phyloP scores from a whole-genome alignment of 1,140 invertebrate genomes.

The Wiebesia pumilae region DNA sequence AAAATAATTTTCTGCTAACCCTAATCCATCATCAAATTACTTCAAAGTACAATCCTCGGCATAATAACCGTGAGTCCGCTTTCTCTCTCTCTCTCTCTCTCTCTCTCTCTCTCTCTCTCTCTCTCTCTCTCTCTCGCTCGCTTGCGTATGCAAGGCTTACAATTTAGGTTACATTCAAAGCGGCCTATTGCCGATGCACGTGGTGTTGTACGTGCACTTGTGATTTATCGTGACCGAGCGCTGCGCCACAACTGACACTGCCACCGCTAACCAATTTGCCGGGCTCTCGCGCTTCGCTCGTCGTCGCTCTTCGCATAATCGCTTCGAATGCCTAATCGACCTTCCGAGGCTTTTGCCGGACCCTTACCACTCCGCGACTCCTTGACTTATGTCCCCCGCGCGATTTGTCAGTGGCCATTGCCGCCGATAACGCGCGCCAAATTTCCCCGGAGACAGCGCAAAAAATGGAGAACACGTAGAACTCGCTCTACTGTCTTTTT shows the following conservation, averaged over 20 bases:
- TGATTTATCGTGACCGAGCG: conserved; percentile 15
- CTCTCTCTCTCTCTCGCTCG: not conserved
- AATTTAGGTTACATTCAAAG: conserved; percentile 44
- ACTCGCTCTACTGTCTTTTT: not conserved
- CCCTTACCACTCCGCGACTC: not conserved
- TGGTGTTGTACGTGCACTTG: not conserved
- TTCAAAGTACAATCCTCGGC: conserved; percentile 25
- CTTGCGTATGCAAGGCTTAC: not conserved
- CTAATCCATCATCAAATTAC: conserved; percentile 41
- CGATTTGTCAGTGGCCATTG: not conserved
- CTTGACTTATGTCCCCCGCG: not conserved
- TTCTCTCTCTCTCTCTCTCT: not conserved
- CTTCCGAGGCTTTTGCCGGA: not conserved
- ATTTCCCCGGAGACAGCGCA: conserved; percentile 39
- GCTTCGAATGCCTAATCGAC: conserved; percentile 42
- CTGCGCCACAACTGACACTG: conserved; percentile 1
- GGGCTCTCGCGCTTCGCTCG: too few relatives aligned
- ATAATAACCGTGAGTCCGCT: not conserved
- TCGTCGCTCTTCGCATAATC: conserved; percentile 1
- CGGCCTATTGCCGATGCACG: conserved; percentile 45
- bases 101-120: too few relatives aligned
- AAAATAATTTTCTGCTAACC: conserved; percentile 39
- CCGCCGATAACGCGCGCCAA: not conserved
- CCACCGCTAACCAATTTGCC: conserved; percentile 45
- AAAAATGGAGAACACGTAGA: conserved; percentile 16